Percentiles rank a stretch among this genome's conserved stretches.
phyloP scores from a whole-genome alignment of 2,888 invertebrate genomes.

The Noctua comes region DNA sequence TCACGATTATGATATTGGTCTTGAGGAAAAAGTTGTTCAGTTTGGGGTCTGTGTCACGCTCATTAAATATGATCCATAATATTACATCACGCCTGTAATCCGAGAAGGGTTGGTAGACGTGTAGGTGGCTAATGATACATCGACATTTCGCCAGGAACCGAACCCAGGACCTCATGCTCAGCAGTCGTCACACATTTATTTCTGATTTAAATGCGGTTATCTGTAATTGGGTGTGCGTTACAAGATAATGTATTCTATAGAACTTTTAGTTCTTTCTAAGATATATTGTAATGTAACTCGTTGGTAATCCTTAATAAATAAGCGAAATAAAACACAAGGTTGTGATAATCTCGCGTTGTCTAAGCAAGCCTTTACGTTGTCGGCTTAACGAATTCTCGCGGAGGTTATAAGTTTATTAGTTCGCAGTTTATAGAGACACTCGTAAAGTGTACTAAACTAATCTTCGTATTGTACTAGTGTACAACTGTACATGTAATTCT shows the following conservation, averaged over 20 bases:
- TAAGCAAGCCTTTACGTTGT: conserved; percentile 38
- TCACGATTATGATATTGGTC: too few relatives aligned
- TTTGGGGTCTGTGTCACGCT: too few relatives aligned
- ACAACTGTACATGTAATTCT: conserved; percentile 27
- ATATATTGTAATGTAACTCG: not conserved
- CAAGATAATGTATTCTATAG: not conserved
- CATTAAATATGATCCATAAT: too few relatives aligned
- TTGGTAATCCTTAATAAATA: not conserved
- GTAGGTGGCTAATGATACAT: too few relatives aligned
- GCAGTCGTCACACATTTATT: too few relatives aligned
- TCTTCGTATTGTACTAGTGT: conserved; percentile 20
- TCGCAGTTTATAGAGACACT: conserved; percentile 52
- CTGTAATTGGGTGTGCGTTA: not conserved
- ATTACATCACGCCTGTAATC: too few relatives aligned
- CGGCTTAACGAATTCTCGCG: conserved; percentile 25
- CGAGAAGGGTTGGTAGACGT: too few relatives aligned
- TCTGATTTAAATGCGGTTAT: too few relatives aligned
- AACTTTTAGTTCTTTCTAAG: not conserved
- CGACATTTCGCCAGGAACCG: too few relatives aligned
- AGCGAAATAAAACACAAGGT: not conserved
- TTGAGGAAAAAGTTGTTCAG: too few relatives aligned
- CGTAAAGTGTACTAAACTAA: conserved; percentile 59
- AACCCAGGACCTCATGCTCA: too few relatives aligned
- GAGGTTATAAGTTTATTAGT: conserved; percentile 57
- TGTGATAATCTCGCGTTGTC: not conserved